Evolutionary conservation across 2,888 invertebrate genomes (phyloP).

Genomic region (Parasteatoda lunata): DNA sequence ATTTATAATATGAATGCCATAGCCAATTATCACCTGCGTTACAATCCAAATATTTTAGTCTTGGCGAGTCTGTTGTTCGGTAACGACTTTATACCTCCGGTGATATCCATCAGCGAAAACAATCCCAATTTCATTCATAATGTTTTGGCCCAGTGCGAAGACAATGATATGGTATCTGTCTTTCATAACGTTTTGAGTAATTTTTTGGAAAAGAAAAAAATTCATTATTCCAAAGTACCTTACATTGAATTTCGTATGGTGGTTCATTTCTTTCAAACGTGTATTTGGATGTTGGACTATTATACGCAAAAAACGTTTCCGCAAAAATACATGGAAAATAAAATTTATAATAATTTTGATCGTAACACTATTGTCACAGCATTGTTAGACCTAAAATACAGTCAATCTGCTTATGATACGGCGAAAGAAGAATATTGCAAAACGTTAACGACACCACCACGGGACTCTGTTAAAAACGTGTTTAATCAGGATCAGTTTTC

Average conservation of each 20-base stretch:
- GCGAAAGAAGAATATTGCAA: background rate
- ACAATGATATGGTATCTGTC: background rate
- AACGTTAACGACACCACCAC: background rate
- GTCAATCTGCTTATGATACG: background rate
- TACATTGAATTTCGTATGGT: background rate
- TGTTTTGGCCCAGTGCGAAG: background rate
- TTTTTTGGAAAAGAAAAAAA: background rate
- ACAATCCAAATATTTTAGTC: too few species aligned
- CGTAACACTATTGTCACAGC: constrained; percentile 26
- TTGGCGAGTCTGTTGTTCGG: too few species aligned
- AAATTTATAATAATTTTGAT: constrained; percentile 11
- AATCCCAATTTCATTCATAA: too few species aligned
- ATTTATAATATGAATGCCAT: too few species aligned
- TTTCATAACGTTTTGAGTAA: background rate
- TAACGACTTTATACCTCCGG: too few species aligned
- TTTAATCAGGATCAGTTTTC: background rate
- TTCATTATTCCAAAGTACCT: background rate
- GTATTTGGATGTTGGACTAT: too few species aligned
- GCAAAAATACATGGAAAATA: constrained; percentile 27
- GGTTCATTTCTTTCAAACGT: too few species aligned
- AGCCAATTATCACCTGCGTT: too few species aligned
- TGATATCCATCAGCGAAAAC: too few species aligned
- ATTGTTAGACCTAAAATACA: constrained; percentile 9
- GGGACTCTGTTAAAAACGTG: background rate
- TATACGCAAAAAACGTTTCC: constrained; percentile 1